These are phyloP conservation scores for Myiotriccus ornatus DNA, from an alignment of 2,797 vertebrate species.

Conservation along the genomic window DNA sequence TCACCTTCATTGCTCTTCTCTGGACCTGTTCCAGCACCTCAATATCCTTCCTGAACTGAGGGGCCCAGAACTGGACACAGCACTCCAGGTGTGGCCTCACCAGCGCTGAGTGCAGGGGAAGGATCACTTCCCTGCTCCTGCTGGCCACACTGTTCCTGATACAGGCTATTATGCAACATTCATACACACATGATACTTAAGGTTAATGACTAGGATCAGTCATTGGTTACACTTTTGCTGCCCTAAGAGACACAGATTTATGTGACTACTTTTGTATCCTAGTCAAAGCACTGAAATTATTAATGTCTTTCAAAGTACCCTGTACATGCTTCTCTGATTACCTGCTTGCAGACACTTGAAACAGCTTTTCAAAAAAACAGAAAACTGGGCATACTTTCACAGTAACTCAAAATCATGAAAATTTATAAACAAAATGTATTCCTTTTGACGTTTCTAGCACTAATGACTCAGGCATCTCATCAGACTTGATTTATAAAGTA, in stretches of 20 bases:
- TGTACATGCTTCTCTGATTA: neutral
- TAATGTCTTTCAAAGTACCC: neutral
- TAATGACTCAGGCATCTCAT: neutral
- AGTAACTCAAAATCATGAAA: neutral
- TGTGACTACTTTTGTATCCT: neutral
- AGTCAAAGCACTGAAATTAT: neutral
- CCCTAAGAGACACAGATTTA: neutral
- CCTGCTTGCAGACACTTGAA: neutral
- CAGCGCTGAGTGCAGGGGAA: no score
- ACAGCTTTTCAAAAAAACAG: neutral
- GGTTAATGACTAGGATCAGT: neutral
- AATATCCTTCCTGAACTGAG: no score
- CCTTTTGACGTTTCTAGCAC: neutral
- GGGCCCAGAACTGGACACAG: no score
- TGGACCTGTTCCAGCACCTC: no score
- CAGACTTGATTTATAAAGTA: conserved; percentile 7
- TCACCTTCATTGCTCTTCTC: no score
- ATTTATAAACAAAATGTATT: neutral
- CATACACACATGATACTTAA: neutral
- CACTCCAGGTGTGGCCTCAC: no score
- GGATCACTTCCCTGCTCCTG: no score
- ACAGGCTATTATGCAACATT: neutral
- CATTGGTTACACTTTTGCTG: neutral
- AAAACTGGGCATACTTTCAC: neutral
- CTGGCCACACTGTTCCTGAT: no score